Base-by-base conservation (phyloP, 2,888 invertebrate genomes). In the Buathra laborator region DNA sequence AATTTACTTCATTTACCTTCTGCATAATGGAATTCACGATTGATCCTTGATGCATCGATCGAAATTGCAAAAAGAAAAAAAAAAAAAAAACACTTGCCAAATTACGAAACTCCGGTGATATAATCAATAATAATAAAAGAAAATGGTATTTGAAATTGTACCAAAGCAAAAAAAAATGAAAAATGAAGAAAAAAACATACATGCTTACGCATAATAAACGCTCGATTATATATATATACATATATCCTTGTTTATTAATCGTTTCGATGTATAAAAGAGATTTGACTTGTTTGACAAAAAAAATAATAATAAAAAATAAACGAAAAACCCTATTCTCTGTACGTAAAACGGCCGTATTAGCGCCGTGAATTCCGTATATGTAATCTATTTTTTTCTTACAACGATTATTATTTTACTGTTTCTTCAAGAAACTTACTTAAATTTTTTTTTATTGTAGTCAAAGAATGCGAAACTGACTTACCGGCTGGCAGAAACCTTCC, bases 361-460 rank as follows among this genome's bases (percentile, higher is more conserved):
- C 53, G 79, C 64, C 75, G 68, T 32, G 62, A 72, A 67, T 84
- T 80, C 77, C 81, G 84, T 81, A 84, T 77, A 59, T 59, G 59
- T 72, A 76, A 80, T 71, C 29, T 72, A 72, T 74, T 77, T 74
- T 81, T 74, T 74, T 32, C 68, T 81, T 74, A 74, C 64, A 77
- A 70, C 77, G 74, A 64, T 24, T 53, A 24, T 37, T 37, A 6
- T 37, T 37, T 37, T 37, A 1, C 1, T 0, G 3, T 37, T 37
- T 9, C 9, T 37, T 37, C 7, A 5, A 37, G 37, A 37, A 37
- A 7, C 3, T 7, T 37, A 37, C 6, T 37, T 37, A 7, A 5
- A 5, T 37, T 37, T 7, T 5, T 37, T 5, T 37, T 9, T 7
- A 5, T 37, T 37, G 2, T 9, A 37, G 37, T 37, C 7, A 37